phyloP scores from a whole-genome alignment of 2,797 vertebrate genomes.

The Ptychadena robeensis region DNA sequence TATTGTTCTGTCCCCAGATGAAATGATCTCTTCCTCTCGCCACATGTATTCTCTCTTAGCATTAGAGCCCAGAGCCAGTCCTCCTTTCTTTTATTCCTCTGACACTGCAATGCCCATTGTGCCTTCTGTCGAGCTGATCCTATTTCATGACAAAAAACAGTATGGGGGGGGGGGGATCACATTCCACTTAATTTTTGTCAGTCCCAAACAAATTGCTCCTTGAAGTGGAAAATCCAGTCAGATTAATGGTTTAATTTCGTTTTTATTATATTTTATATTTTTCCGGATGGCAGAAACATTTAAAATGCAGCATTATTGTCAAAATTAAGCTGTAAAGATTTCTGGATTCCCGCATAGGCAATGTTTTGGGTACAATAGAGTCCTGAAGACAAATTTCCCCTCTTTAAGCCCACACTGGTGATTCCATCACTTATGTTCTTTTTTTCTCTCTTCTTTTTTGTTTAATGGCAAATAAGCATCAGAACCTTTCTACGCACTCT shows the following conservation, averaged over 20 bases:
- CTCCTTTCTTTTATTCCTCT: conserved; percentile 73
- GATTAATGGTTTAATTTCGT: conserved; percentile 76
- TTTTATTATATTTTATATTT: conserved; percentile 67
- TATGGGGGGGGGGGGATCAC: conserved; percentile 45
- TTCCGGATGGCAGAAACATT: conserved; percentile 65
- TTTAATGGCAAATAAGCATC: conserved; percentile 17
- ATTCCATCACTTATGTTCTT: conserved; percentile 16
- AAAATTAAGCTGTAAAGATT: conserved; percentile 64
- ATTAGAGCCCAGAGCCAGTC: conserved; percentile 71
- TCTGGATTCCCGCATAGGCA: conserved; percentile 52
- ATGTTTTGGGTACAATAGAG: conserved; percentile 57
- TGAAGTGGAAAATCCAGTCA: conserved; percentile 75
- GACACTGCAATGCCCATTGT: conserved; percentile 65
- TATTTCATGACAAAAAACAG: conserved; percentile 72
- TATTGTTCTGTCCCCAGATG: conserved; percentile 80
- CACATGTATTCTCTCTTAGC: conserved; percentile 76
- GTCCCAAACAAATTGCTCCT: conserved; percentile 75
- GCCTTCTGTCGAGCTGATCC: conserved; percentile 51
- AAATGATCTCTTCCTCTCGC: conserved; percentile 80
- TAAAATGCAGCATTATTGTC: conserved; percentile 64
- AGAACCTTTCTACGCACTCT: background rate
- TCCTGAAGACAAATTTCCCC: conserved; percentile 49
- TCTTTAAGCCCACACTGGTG: conserved; percentile 8
- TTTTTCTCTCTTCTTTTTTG: background rate
- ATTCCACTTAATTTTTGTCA: conserved; percentile 75